These are phyloP conservation scores for Drosophila neotestacea DNA, from an alignment of 2,888 invertebrate species.

Conservation along the genomic window DNA sequence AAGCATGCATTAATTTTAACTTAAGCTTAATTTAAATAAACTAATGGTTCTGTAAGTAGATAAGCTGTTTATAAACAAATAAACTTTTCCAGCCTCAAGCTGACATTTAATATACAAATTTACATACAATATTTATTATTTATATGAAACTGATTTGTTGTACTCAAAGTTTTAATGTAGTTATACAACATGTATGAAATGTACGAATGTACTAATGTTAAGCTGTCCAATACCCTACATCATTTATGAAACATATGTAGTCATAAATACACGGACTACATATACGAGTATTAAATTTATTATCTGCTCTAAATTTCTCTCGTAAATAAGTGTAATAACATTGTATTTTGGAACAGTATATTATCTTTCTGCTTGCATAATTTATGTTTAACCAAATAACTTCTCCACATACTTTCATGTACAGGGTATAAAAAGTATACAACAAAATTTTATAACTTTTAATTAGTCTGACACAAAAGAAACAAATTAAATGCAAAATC, in stretches of 20 bases:
- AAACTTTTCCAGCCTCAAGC: no score
- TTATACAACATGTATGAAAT: background rate
- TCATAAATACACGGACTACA: background rate
- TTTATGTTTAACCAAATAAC: background rate
- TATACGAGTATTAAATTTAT: background rate
- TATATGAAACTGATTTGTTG: background rate
- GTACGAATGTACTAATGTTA: no score
- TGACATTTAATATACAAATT: no score
- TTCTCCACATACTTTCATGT: background rate
- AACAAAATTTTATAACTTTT: conserved; percentile 37
- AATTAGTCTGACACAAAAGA: conserved; percentile 34
- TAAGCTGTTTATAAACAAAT: background rate
- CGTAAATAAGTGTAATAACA: background rate
- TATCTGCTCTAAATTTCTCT: background rate
- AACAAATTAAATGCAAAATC: conserved; percentile 14
- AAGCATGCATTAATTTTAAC: no score
- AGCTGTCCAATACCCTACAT: background rate
- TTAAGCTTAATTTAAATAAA: no score
- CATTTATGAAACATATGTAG: background rate
- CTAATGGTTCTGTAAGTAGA: background rate
- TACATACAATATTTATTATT: background rate
- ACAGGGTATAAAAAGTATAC: conserved; percentile 29
- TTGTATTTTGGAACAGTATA: background rate
- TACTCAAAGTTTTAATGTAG: background rate
- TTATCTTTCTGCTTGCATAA: background rate